Base-by-base conservation (phyloP, 1,140 invertebrate genomes). In the Geopemphigus sp. region DNA sequence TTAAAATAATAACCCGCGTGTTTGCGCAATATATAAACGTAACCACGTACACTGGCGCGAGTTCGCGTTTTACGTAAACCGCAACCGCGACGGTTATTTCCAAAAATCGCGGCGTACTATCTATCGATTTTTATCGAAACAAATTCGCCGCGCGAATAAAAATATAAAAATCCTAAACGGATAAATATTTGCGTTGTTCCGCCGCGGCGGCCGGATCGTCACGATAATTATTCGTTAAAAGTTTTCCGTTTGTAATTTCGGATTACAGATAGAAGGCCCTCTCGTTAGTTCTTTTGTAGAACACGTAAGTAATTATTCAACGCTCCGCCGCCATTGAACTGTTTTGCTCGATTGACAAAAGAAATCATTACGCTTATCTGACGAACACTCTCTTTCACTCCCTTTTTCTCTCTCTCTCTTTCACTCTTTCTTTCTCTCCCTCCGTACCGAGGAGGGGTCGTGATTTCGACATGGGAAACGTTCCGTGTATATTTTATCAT, bases 341-440 rank as follows among this genome's bases (percentile, higher is more conserved):
- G 26, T 72, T 72, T 72, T 54, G 68, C 47, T 53, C 68, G 26
- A 72, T 72, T 54, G 68, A 72, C 68, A 72, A 72, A 72, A 54
- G 47, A 72, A 70, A 72, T 72, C 68, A 72, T 72, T 72, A 72
- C 50, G 47, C 68, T 72, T 72, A 72, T 72, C 50, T 72, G 66
- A n/a, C 66, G 54, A 72, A 72, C 68, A 72, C 24, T 50, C n/a
- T n/a, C n/a, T n/a, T n/a, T n/a, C n/a, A n/a, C n/a, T n/a, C n/a
- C n/a, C n/a, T n/a, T n/a, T n/a, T n/a, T n/a, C n/a, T n/a, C n/a
- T n/a, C n/a, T n/a, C n/a, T n/a, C n/a, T n/a, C n/a, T n/a, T n/a
- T n/a, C n/a, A n/a, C n/a, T n/a, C n/a, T n/a, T n/a, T n/a, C n/a
- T n/a, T n/a, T n/a, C n/a, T n/a, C n/a, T n/a, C n/a, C n/a, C n/a